Base-by-base conservation (phyloP, 2,113 vertebrate genomes). In the Rhynchomys soricoides region DNA sequence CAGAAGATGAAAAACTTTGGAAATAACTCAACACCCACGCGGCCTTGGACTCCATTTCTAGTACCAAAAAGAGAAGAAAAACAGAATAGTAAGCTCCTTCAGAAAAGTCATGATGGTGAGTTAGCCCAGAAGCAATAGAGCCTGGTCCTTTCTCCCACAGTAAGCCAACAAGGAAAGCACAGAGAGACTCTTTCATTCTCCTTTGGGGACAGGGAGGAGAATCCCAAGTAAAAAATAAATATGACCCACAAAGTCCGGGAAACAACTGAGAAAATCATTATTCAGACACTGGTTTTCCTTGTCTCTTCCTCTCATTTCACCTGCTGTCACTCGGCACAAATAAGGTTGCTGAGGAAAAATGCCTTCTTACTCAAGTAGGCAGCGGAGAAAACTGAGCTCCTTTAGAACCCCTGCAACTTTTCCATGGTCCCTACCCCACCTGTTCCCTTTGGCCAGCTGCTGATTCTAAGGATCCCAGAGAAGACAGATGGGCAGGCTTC, bases 391-490 rank as follows among this genome's bases (percentile, higher is more conserved):
- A 82, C 21, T 62, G 68, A 94, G 66, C 82, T 91, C 64, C 89
- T 81, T 93, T 24, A 62, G 43, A 71, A 48, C n/a, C 62, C 22
- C n/a, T 86, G 22, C 34, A 83, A 78, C 71, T 40, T 83, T 59
- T 45, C 64, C 64, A 24, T 50, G 59, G 73, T 93, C 79, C 95
- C 90, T 79, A 86, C 34, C 71, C 93, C 93, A 97, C 94, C 93
- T 97, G 95, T 81, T 95, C 91, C 74, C 85, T 74, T 48, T 81
- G 78, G 68, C 74, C 96, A 97, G 96, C 96, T 97, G 97, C 34
- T 96, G 77, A 86, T 24, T 78, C 74, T 86, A 71, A 90, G 74
- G 52, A 79, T 52, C 71, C 48, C 45, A 93, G 73, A 91, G 75
- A 93, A 93, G 90, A 85, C 92, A 97, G 89, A 88, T 89, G 89